A percentile compares a stretch with the other conserved stretches of the same genome.
Evolutionary conservation across 2,888 invertebrate species (phyloP).

Genomic region (Watsonalla binaria): DNA sequence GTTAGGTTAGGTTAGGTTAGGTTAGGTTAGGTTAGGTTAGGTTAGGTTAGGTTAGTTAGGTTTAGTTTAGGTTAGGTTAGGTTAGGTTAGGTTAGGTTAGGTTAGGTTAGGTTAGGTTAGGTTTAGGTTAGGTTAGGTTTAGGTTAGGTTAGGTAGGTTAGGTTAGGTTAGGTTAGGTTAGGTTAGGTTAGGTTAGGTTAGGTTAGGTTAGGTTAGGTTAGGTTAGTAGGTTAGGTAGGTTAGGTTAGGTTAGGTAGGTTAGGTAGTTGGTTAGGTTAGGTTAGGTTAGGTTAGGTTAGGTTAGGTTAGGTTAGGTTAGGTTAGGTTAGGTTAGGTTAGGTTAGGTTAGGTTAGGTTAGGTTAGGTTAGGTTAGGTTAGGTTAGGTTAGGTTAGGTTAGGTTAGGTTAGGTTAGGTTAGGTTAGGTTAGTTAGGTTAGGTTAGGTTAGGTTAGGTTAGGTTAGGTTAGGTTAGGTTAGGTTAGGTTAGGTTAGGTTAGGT

Average conservation of each 20-base stretch:
- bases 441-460: constrained; percentile 1
- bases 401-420: constrained; percentile 2
- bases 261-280: constrained; percentile 1
- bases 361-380: constrained; percentile 2
- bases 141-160: not conserved
- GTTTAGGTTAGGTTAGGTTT: no score
- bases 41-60: constrained; percentile 3
- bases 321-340: constrained; percentile 2
- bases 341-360: constrained; percentile 2
- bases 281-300: constrained; percentile 3
- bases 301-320: constrained; percentile 2
- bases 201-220: constrained; percentile 4
- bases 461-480: constrained; percentile 5
- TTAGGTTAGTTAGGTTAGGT: constrained; percentile 2
- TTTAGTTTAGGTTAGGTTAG: not conserved
- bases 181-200: constrained; percentile 4
- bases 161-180: not conserved
- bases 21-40: constrained; percentile 4
- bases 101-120: no score
- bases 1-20: constrained; percentile 4
- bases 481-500: constrained; percentile 5
- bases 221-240: not conserved
- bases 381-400: constrained; percentile 2
- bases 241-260: no score
- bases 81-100: constrained; percentile 1